Evolutionary conservation across 2,888 invertebrate species (phyloP), one percentile per base, ranked within the genome.

Genomic region (Ochropleura leucogaster): DNA sequence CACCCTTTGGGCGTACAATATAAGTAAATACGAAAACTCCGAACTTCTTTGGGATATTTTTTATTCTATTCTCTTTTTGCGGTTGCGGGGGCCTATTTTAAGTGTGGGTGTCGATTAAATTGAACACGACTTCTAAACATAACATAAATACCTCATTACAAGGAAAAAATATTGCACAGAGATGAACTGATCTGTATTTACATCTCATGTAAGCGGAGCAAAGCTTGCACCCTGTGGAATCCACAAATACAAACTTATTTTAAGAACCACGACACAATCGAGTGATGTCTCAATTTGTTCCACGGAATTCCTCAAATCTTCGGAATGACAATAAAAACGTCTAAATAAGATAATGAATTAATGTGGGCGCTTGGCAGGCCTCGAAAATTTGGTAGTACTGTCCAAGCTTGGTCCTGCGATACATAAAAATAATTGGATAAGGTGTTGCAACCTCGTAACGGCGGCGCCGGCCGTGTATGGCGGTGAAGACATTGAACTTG

Each of bases 401-500:
- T 14, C 71, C 69, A 57, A 69, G 16, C 16, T 70, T 68, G 72
- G 70, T 68, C 20, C 14, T 65, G 18, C 16, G 60, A 18, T 46
- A 59, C 74, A 72, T 74, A 70, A 79, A 51, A 62, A 62, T 79
- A 71, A 82, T 66, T 46, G 72, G 44, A 79, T 72, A 20, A 69
- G 49, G 72, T 67, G 47, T 63, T 60, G 47, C 70, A 18, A 71
- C n/a, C 30, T 30, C 30, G 30, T 3, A 30, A 30, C 30, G 30
- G 30, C 30, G 30, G 53, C n/a, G 1, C 16, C 40, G n/a, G 44
- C 60, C 51, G 20, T 14, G 16, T 64, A 47, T 60, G 68, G 68
- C 14, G 6, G 57, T 49, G 6, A 5, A 71, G 82, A 79, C 72
- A 83, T 73, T 82, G 82, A 83, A 82, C 82, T 82, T 82, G 82